phyloP scores from a whole-genome alignment of 2,888 invertebrate genomes.

The Zaprionus bogoriensis region DNA sequence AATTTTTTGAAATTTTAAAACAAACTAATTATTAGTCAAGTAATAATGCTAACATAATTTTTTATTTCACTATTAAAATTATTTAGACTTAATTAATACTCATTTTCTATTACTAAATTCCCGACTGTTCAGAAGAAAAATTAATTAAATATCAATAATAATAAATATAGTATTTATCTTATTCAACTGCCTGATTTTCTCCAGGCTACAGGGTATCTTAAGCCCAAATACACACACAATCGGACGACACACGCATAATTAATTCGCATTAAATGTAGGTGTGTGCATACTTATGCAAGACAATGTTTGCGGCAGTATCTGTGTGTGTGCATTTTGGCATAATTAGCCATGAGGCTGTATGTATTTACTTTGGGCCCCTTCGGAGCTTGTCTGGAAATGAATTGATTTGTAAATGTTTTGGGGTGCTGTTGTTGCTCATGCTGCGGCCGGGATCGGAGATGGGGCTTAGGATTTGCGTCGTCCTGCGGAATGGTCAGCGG shows the following conservation, averaged over 20 bases:
- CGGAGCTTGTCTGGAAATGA: slow-evolving; percentile 29
- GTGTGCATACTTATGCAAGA: background rate
- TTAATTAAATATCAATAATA: no score
- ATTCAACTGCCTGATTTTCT: background rate
- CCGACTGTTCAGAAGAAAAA: no score
- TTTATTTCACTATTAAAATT: no score
- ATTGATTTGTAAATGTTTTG: slow-evolving; percentile 62
- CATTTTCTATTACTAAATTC: no score
- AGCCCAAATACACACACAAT: slow-evolving; percentile 1
- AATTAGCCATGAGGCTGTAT: slow-evolving; percentile 50
- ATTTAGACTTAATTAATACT: background rate
- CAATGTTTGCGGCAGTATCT: background rate
- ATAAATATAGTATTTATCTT: no score
- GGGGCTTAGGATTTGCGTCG: slow-evolving; percentile 26
- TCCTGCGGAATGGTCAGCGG: slow-evolving; percentile 19
- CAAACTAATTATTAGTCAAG: no score
- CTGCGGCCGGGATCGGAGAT: slow-evolving; percentile 2
- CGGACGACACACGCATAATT: slow-evolving; percentile 48
- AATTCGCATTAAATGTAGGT: slow-evolving; percentile 52
- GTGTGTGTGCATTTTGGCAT: slow-evolving; percentile 34
- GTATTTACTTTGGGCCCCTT: slow-evolving; percentile 13
- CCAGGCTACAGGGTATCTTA: background rate
- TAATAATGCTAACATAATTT: no score
- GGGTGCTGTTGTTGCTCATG: slow-evolving; percentile 8
- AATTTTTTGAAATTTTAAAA: no score